Conservation (phyloP, 2,113 vertebrate genomes). For the Hassar affinis region DNA sequence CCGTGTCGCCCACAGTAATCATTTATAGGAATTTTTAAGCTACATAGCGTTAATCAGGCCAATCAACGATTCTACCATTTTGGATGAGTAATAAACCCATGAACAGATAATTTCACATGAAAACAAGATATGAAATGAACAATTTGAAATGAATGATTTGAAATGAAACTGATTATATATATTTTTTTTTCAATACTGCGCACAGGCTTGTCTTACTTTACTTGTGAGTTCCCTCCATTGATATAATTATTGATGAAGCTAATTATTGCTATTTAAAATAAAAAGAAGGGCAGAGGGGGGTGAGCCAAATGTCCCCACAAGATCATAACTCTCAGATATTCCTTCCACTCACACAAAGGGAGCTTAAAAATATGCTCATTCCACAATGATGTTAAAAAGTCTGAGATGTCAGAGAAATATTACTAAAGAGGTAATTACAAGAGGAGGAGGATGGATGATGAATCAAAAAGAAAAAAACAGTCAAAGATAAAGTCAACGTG, state of each 20-base stretch:
- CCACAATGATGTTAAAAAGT: conserved; percentile 10
- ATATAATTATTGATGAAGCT: conserved; percentile 8
- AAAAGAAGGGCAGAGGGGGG: not conserved
- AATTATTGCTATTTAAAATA: not conserved
- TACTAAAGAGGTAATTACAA: conserved; percentile 8
- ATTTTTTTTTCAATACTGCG: not conserved
- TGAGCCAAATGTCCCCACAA: not conserved
- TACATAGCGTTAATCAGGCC: not conserved
- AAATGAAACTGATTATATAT: not conserved
- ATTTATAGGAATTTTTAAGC: not conserved
- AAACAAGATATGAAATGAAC: not conserved
- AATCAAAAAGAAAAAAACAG: conserved; percentile 40
- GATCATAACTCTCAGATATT: not conserved
- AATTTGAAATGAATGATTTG: not conserved
- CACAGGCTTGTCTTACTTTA: not conserved
- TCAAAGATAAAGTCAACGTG: conserved; percentile 25
- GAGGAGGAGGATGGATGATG: conserved; percentile 7
- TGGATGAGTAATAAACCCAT: not conserved
- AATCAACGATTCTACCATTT: no score
- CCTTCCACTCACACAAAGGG: not conserved
- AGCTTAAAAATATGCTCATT: not conserved
- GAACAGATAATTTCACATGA: not conserved
- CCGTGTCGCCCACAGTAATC: no score
- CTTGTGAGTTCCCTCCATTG: not conserved
- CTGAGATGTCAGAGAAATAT: not conserved